Percentiles rank a stretch among this genome's conserved stretches.
Evolutionary conservation across 2,797 vertebrate genomes (phyloP).

Genomic region (Muscicapa comitata): DNA sequence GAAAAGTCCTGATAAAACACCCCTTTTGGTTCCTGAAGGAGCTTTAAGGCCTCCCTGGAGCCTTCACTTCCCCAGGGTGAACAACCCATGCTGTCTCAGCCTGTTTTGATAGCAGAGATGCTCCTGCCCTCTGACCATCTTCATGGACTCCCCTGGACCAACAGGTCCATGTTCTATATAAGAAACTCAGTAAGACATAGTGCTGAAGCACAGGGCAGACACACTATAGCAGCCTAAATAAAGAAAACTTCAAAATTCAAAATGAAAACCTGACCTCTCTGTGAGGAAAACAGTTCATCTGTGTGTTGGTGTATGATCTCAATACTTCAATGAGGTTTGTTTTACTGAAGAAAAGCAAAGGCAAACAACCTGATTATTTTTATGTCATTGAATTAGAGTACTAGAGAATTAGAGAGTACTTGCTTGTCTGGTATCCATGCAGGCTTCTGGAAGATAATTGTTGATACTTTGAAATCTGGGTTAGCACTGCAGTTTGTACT

Average conservation of each 20-base stretch:
- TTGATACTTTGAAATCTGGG: neutral
- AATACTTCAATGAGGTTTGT: neutral
- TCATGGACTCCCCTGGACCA: neutral
- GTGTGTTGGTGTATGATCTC: neutral
- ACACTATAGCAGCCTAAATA: neutral
- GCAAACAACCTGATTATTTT: neutral
- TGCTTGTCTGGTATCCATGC: neutral
- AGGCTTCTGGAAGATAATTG: neutral
- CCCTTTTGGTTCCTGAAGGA: neutral
- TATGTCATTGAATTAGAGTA: neutral
- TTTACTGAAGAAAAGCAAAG: neutral
- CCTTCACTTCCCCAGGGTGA: neutral
- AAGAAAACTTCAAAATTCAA: neutral
- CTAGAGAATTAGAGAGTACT: neutral
- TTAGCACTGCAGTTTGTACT: neutral
- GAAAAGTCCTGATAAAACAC: neutral
- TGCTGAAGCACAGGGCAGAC: neutral
- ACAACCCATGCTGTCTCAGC: neutral
- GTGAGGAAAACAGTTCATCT: neutral
- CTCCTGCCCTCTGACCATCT: neutral
- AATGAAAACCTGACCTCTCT: neutral
- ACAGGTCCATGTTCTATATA: neutral
- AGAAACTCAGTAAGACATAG: neutral
- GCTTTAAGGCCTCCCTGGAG: neutral
- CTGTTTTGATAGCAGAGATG: neutral